phyloP scores from a whole-genome alignment of 2,113 vertebrate species.

The Dolichotis patagonum region DNA sequence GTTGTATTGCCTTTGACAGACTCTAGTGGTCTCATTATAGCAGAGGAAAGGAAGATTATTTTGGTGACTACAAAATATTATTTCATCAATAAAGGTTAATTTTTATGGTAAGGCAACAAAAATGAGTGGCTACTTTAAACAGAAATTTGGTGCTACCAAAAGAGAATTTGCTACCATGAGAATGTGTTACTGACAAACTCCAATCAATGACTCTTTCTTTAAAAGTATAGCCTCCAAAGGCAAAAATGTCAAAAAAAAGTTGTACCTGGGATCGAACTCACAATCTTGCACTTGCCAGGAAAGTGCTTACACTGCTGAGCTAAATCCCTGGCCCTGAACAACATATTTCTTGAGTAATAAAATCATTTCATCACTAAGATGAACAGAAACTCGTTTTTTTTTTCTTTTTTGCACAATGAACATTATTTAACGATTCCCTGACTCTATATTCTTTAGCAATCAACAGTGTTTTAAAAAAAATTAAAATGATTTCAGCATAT shows the following conservation, averaged over 20 bases:
- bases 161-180: slow-evolving; percentile 1
- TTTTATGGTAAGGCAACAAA: slow-evolving; percentile 17
- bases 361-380: background rate
- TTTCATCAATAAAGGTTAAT: slow-evolving; percentile 37
- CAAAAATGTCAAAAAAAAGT: background rate
- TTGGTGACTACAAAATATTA: slow-evolving; percentile 5
- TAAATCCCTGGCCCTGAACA: background rate
- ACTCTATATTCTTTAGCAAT: background rate
- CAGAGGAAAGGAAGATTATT: background rate
- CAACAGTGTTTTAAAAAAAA: background rate
- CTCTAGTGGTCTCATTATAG: background rate
- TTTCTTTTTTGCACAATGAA: background rate
- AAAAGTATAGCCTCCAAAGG: background rate
- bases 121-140: background rate
- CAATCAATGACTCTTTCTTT: background rate
- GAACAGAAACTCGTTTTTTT: background rate
- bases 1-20: background rate
- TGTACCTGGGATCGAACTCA: too few species aligned
- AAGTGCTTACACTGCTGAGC: too few species aligned
- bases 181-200: background rate
- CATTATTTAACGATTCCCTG: background rate
- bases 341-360: background rate
- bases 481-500: background rate
- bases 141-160: background rate
- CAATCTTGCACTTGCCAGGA: too few species aligned